These are phyloP conservation scores for Aquatica leii DNA, from an alignment of 2,888 invertebrate genomes.

Conservation along the genomic window DNA sequence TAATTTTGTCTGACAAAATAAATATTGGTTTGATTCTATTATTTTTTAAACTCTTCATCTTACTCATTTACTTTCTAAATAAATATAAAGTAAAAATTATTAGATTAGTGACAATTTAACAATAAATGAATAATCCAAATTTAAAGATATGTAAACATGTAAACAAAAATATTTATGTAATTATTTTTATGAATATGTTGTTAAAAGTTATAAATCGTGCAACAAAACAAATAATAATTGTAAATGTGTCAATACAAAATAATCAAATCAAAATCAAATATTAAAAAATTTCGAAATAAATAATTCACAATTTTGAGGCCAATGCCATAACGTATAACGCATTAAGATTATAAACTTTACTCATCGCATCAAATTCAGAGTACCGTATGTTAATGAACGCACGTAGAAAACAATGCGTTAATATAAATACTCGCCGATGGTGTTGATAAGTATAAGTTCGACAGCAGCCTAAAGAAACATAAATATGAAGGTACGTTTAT, in stretches of 20 bases:
- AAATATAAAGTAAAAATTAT: no score
- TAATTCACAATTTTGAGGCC: conserved; percentile 33
- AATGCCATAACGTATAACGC: conserved; percentile 34
- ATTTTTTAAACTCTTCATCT: no score
- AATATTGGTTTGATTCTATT: no score
- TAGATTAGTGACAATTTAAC: no score
- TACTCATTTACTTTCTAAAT: no score
- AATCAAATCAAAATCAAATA: conserved; percentile 18
- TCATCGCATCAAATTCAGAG: conserved; percentile 39
- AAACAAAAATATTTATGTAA: no score
- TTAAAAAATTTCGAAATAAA: conserved; percentile 24
- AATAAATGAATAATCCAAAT: no score
- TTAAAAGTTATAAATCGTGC: no score
- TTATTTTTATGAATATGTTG: no score
- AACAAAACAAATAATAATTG: background rate
- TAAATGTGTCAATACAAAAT: conserved; percentile 2
- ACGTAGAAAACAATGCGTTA: conserved; percentile 29
- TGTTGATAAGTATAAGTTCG: conserved; percentile 38
- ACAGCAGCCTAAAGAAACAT: conserved; percentile 14
- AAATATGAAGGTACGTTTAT: conserved; percentile 38
- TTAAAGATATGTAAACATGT: no score
- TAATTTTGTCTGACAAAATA: no score
- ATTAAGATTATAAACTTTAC: conserved; percentile 30
- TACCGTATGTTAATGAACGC: conserved; percentile 36
- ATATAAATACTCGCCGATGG: conserved; percentile 34